Base-by-base conservation (phyloP, 35 echinoderm and acorn worm genomes). In the Hemicentrotus pulcherrimus region DNA sequence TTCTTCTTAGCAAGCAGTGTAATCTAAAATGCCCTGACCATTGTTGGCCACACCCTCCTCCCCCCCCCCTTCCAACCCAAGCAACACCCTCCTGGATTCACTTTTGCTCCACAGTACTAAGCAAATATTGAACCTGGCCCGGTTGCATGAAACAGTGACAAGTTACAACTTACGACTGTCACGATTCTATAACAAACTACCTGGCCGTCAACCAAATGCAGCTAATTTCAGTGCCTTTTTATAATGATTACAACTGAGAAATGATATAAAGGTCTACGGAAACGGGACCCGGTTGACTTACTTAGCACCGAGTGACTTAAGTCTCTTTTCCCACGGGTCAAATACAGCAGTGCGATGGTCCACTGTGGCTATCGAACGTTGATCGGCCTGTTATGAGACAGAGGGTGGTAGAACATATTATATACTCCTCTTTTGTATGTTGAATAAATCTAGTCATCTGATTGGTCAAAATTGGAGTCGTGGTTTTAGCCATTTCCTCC, bases 261-360 rank as follows among this genome's bases (percentile, higher is more conserved):
- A 10, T 5, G 24, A 28, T 28, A 78, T 5, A 28, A 78, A n/a
- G 19, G 22, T 8, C 7, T 78, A 78, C 15, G 9, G 1, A 2
- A 78, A 78, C 65, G 9, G 28, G 65, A 11, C 52, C 11, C 2
- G 12, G 52, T 14, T 11, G 28, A 95, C 96, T 91, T 96, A 99
- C 98, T 92, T 97, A 32, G 95, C 97, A 32, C 95, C 96, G 12
- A 96, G 86, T 1, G 85, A 88, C 24, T 61, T 18, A 13, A 99
- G 86, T 61, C 46, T 95, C 32, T 96, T 46, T 55, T 55, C 86
- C 98, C 98, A 99, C 24, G 98, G 96, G 31, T 95, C 95, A 12
- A 99, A 94, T 22, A 99, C 48, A n/a, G 98, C 95, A 11, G 88
- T 91, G 6, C 94, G 78, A 61, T 94, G 95, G 85, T 99, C 92